Percentiles rank a stretch among this genome's conserved stretches.
phyloP scores from a whole-genome alignment of 1,140 invertebrate genomes.

The Lasaia peninsularis region DNA sequence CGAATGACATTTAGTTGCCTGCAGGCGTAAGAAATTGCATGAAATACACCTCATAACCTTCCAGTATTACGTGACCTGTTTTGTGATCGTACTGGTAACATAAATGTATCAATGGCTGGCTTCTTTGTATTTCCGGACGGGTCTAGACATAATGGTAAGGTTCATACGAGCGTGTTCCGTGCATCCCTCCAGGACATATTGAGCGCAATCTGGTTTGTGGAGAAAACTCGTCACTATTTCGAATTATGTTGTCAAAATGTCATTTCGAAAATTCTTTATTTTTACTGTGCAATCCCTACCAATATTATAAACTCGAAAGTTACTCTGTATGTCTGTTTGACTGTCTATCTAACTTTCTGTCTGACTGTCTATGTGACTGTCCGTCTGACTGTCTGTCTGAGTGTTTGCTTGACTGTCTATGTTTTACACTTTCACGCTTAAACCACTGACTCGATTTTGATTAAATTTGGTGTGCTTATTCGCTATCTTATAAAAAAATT shows the following conservation, averaged over 20 bases:
- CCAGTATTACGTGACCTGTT: slow-evolving; percentile 34
- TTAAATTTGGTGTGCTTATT: no score
- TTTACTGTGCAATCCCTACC: background rate
- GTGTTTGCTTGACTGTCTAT: no score
- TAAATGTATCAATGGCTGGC: background rate
- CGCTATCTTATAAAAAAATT: no score
- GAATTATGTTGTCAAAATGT: background rate
- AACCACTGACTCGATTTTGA: no score
- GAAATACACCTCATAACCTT: slow-evolving; percentile 44
- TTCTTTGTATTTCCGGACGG: slow-evolving; percentile 19
- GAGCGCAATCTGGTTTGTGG: slow-evolving; percentile 50
- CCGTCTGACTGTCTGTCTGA: no score
- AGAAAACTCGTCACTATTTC: slow-evolving; percentile 5
- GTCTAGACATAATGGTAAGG: slow-evolving; percentile 34
- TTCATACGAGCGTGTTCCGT: slow-evolving; percentile 35
- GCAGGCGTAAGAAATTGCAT: slow-evolving; percentile 64
- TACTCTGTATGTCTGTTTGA: no score
- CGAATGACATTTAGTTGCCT: slow-evolving; percentile 60
- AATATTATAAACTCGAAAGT: no score
- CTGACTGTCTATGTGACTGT: no score
- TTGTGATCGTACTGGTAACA: slow-evolving; percentile 9
- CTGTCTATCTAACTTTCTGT: no score
- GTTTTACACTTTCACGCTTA: no score
- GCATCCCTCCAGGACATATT: slow-evolving; percentile 56
- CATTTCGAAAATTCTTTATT: background rate